These are phyloP conservation scores for Drosophila helvetica DNA, from an alignment of 2,888 invertebrate genomes.

Conservation along the genomic window DNA sequence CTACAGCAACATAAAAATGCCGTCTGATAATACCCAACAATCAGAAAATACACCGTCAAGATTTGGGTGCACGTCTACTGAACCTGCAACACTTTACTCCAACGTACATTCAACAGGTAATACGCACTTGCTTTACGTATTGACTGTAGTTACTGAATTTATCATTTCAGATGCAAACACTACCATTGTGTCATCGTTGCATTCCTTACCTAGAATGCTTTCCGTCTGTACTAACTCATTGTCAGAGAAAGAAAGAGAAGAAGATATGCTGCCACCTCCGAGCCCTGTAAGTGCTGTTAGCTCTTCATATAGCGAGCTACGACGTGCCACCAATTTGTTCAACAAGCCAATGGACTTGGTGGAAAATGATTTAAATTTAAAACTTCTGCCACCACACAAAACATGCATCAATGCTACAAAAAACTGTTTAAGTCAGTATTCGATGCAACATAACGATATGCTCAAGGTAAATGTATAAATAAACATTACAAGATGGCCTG, in stretches of 20 bases:
- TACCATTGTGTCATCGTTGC: too few relatives aligned
- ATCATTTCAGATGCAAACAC: neutral
- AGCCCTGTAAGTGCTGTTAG: conserved; percentile 96
- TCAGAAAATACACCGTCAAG: conserved; percentile 2
- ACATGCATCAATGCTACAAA: conserved; percentile 1
- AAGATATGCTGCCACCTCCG: conserved; percentile 92
- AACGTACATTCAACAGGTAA: conserved; percentile 41
- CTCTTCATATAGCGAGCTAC: conserved; percentile 94
- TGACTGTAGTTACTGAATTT: neutral
- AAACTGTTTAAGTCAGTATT: conserved; percentile 43
- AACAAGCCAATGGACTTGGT: conserved; percentile 75
- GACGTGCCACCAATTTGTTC: conserved; percentile 90
- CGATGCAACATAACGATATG: conserved; percentile 13
- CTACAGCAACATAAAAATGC: conserved; percentile 41
- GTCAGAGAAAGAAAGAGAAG: conserved; percentile 81
- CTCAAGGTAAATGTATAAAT: conserved; percentile 36
- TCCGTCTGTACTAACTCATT: conserved; percentile 48
- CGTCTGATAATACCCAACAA: neutral
- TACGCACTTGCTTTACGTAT: neutral
- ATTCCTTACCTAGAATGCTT: conserved; percentile 83
- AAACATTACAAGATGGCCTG: too few relatives aligned
- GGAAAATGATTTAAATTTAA: conserved; percentile 17
- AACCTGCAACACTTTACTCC: conserved; percentile 23
- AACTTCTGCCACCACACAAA: conserved; percentile 9
- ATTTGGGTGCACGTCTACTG: conserved; percentile 8